Conservation (phyloP, 2,888 invertebrate species). For the Taphrorychus bicolor region DNA sequence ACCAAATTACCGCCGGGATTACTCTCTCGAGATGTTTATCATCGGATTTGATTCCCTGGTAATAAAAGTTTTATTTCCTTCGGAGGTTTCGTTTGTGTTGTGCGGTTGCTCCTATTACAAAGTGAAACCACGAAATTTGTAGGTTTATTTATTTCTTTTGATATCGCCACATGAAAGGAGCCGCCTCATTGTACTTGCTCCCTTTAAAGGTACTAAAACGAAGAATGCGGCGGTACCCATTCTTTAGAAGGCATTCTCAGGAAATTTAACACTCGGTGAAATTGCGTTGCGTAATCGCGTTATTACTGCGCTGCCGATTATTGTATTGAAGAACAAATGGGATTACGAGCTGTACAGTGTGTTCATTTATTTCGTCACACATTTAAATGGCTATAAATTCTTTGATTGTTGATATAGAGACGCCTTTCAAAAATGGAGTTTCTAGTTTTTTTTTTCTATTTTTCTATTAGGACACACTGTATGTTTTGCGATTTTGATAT, state of each 20-base stretch:
- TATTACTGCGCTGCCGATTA: background rate
- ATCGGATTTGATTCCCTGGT: constrained; percentile 17
- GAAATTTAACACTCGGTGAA: constrained; percentile 15
- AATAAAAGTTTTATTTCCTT: constrained; percentile 32
- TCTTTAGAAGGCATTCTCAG: background rate
- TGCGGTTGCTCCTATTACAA: constrained; percentile 26
- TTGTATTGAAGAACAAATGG: background rate
- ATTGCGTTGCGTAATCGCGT: constrained; percentile 3
- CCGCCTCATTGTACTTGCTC: constrained; percentile 28
- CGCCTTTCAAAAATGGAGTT: no score
- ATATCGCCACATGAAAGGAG: constrained; percentile 28
- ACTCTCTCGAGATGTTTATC: constrained; percentile 14
- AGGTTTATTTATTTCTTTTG: constrained; percentile 31
- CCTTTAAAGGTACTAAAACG: constrained; percentile 10
- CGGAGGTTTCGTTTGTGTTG: constrained; percentile 18
- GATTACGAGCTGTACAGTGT: no score
- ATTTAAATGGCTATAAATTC: no score
- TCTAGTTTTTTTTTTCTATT: no score
- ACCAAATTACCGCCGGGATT: background rate
- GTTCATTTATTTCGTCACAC: no score
- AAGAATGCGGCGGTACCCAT: background rate
- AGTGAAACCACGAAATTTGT: constrained; percentile 23
- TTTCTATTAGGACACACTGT: background rate
- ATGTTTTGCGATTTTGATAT: no score
- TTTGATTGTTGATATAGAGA: no score